Evolutionary conservation across 1,140 invertebrate species (phyloP), one percentile per base, ranked within the genome.

Genomic region (Trichonephila clavata): DNA sequence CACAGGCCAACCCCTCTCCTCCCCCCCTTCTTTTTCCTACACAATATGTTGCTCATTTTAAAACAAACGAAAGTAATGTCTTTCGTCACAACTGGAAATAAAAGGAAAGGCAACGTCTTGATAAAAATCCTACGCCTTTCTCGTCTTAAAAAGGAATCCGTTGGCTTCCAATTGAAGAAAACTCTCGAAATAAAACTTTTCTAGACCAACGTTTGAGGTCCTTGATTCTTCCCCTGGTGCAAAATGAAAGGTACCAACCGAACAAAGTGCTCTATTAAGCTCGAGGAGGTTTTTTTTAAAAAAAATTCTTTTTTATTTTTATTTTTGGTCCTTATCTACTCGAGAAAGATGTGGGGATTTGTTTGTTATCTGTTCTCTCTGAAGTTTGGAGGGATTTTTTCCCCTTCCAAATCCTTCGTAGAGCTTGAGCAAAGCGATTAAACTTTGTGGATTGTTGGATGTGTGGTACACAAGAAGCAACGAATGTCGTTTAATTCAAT

Each of bases 311-410:
- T 61, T 20, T 61, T 21, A 1, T 77, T 77, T 77, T 27, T 77
- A 18, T 77, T 18, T 14, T 20, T 39, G 27, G 24, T 27, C 18
- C 68, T 24, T 77, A 77, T 77, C 68, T 77, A 77, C 68, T 77
- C 27, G 27, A 77, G 16, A 14, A 18, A 77, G 68, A 77, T 77
- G 68, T 77, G 68, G 27, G 16, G 68, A 32, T 77, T 77, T 32
- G 24, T 77, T 77, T 77, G 68, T 77, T 77, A 32, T 77, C 14
- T 77, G 68, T 77, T 77, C 16, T 18, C 32, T 39, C n/a, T 77
- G 68, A 18, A 14, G 27, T 77, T 77, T 27, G 10, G 27, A 32
- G 27, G 13, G 16, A 0, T 77, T 77, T 32, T 77, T 32, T 61
- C 32, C 2, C 13, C 6, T 24, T 65, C 21, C 21, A n/a, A 8